These are phyloP conservation scores for Spongia lamella DNA, from an alignment of 37 sponge, comb jelly and placozoan species.

Conservation along the genomic window DNA sequence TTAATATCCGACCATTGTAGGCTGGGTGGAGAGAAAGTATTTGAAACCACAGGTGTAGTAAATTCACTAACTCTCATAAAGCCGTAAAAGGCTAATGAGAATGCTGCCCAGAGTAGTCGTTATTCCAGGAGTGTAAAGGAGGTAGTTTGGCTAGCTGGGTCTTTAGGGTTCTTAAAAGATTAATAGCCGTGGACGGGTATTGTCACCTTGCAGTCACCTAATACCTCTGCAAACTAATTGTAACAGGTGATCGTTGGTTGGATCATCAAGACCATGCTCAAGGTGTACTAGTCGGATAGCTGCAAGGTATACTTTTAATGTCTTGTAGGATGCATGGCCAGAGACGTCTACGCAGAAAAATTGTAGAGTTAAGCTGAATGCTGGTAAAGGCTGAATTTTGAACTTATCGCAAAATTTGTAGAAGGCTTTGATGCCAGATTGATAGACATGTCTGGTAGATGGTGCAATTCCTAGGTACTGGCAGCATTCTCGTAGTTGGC, in stretches of 20 bases:
- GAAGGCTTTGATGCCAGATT: slow-evolving; percentile 16
- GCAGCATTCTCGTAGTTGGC: too few species aligned
- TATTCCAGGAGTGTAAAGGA: not conserved
- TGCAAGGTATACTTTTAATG: not conserved
- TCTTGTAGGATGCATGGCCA: not conserved
- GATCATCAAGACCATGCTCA: not conserved
- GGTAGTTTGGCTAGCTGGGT: too few species aligned
- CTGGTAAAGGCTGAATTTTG: slow-evolving; percentile 14
- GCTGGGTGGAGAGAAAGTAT: not conserved
- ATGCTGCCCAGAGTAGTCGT: slow-evolving; percentile 3
- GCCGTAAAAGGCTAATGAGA: too few species aligned
- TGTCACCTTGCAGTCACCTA: not conserved
- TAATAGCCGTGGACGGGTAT: not conserved
- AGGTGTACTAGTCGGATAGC: slow-evolving; percentile 8
- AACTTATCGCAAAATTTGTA: slow-evolving; percentile 1
- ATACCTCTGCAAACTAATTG: not conserved
- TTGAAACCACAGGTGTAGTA: not conserved
- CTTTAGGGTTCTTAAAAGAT: too few species aligned
- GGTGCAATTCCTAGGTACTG: not conserved
- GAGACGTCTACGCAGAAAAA: slow-evolving; percentile 3
- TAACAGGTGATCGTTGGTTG: not conserved
- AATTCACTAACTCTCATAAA: slow-evolving; percentile 1
- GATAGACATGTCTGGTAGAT: slow-evolving; percentile 19
- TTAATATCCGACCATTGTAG: not conserved
- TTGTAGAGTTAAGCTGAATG: not conserved